Evolutionary conservation across 2,113 vertebrate species (phyloP).

Genomic region (Microtus montanus): DNA sequence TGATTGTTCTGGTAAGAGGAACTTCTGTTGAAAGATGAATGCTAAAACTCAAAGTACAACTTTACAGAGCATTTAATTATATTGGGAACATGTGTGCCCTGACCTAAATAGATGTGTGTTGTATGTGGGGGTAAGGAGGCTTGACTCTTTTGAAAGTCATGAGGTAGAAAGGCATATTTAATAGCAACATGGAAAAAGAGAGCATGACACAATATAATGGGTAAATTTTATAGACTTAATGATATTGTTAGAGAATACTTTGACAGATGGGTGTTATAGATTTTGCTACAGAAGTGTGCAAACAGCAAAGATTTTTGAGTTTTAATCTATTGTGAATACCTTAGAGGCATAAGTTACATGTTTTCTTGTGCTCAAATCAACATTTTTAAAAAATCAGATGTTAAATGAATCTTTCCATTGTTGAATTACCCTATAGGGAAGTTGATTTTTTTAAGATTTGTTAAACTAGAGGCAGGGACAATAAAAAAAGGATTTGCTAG

Average conservation of each 20-base stretch:
- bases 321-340: background rate
- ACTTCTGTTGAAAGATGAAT: background rate
- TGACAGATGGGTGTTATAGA: background rate
- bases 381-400: background rate
- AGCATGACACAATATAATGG: background rate
- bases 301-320: background rate
- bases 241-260: background rate
- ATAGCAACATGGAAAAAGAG: background rate
- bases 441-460: background rate
- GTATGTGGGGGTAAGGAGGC: accelerated
- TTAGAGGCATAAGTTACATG: background rate
- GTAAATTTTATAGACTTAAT: background rate
- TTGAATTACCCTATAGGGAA: background rate
- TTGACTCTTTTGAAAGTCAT: background rate
- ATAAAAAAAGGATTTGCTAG: background rate
- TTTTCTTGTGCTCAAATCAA: background rate
- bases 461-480: too few relatives aligned
- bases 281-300: background rate
- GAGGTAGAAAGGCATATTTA: background rate
- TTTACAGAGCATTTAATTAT: background rate
- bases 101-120: background rate
- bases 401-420: background rate
- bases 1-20: background rate
- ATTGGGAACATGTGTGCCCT: background rate
- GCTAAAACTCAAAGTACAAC: background rate